phyloP scores from a whole-genome alignment of 2,113 vertebrate genomes.

The Loxodonta africana region DNA sequence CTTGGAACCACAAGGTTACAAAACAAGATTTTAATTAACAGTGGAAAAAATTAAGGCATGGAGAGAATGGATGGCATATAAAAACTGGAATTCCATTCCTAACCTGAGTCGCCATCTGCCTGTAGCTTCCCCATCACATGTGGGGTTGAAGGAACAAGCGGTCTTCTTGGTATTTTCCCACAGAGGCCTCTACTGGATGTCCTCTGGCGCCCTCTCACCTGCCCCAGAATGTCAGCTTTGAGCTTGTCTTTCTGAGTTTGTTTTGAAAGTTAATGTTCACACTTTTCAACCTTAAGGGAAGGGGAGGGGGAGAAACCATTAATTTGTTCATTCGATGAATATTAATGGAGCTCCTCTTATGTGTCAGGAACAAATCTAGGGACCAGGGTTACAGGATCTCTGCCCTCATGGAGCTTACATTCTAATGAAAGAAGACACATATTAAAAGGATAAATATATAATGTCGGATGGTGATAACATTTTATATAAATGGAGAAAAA shows the following conservation, averaged over 20 bases:
- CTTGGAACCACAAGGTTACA: not conserved
- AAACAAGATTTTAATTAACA: constrained; percentile 9
- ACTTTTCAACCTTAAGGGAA: not conserved
- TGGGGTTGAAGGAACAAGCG: not conserved
- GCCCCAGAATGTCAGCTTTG: not conserved
- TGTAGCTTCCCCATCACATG: rapidly evolving
- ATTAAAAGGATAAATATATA: not conserved
- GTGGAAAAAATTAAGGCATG: not conserved
- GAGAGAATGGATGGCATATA: not conserved
- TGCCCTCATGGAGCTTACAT: not conserved
- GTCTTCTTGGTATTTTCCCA: not conserved
- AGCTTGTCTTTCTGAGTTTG: not conserved
- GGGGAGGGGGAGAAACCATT: not conserved
- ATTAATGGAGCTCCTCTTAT: not conserved
- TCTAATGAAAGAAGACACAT: not conserved
- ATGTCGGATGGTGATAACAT: not conserved
- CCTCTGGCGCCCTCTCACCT: not conserved
- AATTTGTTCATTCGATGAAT: not conserved
- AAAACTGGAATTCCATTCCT: not conserved
- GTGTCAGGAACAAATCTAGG: not conserved
- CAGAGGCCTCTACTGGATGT: not conserved
- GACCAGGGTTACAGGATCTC: not conserved
- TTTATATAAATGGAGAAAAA: not conserved
- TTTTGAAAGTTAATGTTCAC: not conserved
- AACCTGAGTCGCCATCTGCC: not conserved